phyloP scores from a whole-genome alignment of 2,888 invertebrate species.

The Serripes groenlandicus region DNA sequence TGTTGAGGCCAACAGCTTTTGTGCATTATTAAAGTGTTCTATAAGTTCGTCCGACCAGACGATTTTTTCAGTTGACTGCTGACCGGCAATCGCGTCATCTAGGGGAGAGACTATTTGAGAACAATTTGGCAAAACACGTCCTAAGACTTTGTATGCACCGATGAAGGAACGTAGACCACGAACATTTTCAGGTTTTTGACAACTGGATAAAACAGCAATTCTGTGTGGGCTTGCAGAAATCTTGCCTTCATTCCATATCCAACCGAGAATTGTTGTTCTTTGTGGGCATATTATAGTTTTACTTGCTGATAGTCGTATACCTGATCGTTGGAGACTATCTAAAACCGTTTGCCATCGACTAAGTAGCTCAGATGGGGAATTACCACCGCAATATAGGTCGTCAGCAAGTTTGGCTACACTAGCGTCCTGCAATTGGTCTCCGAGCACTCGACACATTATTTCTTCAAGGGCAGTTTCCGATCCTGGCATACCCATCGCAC shows the following conservation, averaged over 20 bases:
- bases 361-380: slow-evolving; percentile 57
- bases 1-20: background rate
- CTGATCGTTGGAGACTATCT: slow-evolving; percentile 29
- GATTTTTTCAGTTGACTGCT: slow-evolving; percentile 47
- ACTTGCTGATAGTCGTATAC: too few species aligned
- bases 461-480: slow-evolving; percentile 70
- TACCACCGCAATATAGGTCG: slow-evolving; percentile 69
- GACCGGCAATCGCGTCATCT: slow-evolving; percentile 39
- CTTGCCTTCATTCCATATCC: slow-evolving; percentile 18
- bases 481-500: slow-evolving; percentile 72
- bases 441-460: slow-evolving; percentile 63
- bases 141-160: slow-evolving; percentile 66
- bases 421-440: slow-evolving; percentile 60
- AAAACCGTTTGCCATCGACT: slow-evolving; percentile 51
- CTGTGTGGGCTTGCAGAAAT: slow-evolving; percentile 19
- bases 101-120: slow-evolving; percentile 40
- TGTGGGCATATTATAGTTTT: slow-evolving; percentile 17
- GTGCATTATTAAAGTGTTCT: slow-evolving; percentile 31
- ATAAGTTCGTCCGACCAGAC: slow-evolving; percentile 44
- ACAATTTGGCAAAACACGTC: slow-evolving; percentile 49
- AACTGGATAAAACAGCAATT: slow-evolving; percentile 6
- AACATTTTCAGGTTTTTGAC: slow-evolving; percentile 54
- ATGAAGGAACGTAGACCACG: slow-evolving; percentile 63
- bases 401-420: slow-evolving; percentile 68
- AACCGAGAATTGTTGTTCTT: slow-evolving; percentile 22